Conservation (phyloP, 64 coral and sea anemone genomes). For the Montipora capricornis region DNA sequence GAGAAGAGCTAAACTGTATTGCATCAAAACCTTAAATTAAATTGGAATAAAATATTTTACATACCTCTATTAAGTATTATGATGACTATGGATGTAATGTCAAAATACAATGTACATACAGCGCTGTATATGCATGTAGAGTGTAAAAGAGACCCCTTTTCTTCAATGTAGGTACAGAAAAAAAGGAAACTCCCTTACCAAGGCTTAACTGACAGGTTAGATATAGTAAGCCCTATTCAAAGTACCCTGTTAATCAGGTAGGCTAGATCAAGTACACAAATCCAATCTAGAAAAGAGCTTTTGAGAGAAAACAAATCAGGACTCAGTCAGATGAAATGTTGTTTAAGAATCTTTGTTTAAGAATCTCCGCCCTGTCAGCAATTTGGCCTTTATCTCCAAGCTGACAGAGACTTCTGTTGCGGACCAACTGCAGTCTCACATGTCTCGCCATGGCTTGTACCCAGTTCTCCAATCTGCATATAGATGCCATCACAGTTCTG, state of each 20-base stretch:
- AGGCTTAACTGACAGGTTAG: conserved; percentile 9
- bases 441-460: no score
- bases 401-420: no score
- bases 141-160: conserved; percentile 10
- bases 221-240: conserved; percentile 10
- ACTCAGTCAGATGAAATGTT: neutral
- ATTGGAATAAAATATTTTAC: conserved; percentile 13
- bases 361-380: no score
- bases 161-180: conserved; percentile 6
- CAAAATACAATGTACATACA: conserved; percentile 7
- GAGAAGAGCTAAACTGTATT: no score
- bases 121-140: neutral
- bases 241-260: neutral
- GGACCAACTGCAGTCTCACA: no score
- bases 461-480: no score
- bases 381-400: no score
- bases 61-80: conserved; percentile 13
- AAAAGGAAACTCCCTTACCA: conserved; percentile 10
- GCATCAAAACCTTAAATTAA: neutral
- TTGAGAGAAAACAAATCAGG: conserved; percentile 10
- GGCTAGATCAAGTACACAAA: conserved; percentile 3
- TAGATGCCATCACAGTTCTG: no score
- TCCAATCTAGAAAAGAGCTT: conserved; percentile 10
- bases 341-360: no score
- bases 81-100: neutral